A percentile compares a stretch with the other conserved stretches of the same genome.
phyloP scores from a whole-genome alignment of 2,888 invertebrate species.

The Noctua fimbriata region DNA sequence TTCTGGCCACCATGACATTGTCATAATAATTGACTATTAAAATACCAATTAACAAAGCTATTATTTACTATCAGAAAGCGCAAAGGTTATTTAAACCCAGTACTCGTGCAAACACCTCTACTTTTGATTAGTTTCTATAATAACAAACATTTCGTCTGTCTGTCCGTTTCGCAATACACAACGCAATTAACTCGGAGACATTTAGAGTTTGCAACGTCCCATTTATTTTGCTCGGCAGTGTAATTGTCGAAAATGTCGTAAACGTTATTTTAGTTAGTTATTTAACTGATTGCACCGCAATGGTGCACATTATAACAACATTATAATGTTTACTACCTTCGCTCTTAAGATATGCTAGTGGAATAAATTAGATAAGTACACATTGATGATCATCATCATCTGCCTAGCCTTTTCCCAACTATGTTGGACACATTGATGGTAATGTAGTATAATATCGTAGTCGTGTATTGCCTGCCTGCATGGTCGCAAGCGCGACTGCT shows the following conservation, averaged over 20 bases:
- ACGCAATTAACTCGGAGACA: constrained; percentile 62
- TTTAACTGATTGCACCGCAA: constrained; percentile 39
- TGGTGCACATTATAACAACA: constrained; percentile 41
- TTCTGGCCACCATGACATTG: neutral
- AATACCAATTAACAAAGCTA: constrained; percentile 16
- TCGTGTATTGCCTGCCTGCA: too few species aligned
- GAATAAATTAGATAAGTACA: neutral
- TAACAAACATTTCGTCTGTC: constrained; percentile 47
- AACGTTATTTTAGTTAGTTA: constrained; percentile 51
- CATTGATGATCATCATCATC: too few species aligned
- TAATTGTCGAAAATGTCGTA: constrained; percentile 62
- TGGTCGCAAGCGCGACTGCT: too few species aligned
- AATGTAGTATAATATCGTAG: too few species aligned
- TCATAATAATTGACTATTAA: constrained; percentile 13
- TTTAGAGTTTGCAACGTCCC: constrained; percentile 62
- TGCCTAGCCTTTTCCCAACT: too few species aligned
- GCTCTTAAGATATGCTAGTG: neutral
- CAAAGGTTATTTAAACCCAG: constrained; percentile 15
- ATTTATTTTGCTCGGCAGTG: constrained; percentile 59
- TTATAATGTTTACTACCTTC: constrained; percentile 34
- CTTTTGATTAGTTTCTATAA: constrained; percentile 45
- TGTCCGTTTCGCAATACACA: constrained; percentile 49
- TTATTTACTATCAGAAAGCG: constrained; percentile 13
- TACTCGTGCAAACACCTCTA: constrained; percentile 1
- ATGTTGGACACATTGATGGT: too few species aligned